Evolutionary conservation across 2,888 invertebrate species (phyloP), one percentile per base, ranked within the genome.

Genomic region (Lasioglossum morio): DNA sequence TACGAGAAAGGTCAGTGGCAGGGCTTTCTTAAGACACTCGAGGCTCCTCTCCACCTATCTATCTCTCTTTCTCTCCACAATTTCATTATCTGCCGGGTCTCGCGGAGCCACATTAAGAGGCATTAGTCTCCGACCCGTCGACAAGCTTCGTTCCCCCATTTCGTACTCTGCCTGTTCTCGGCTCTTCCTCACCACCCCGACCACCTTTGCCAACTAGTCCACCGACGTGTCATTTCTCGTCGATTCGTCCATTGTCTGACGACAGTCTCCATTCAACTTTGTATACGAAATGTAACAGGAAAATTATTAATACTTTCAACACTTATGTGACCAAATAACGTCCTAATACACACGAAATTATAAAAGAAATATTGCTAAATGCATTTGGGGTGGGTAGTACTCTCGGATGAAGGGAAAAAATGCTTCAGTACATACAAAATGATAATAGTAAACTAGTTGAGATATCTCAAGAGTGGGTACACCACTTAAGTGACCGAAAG

Each of bases 1-100:
- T 98, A 98, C 95, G 99, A 99, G 96, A 99, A 99, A 98, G 98
- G 99, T 99, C 96, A 96, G 96, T 95, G 94, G 94, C 95, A 94
- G 94, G 94, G 94, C 94, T 95, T 94, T 94, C 94, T 95, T 94
- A 94, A 94, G 94, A 94, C 94, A 93, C 94, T 94, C 92, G 94
- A 94, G 93, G 94, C 93, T 94, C 94, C 94, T 94, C 94, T 19
- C 66, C 1, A 30, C 12, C 37, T 37, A 34, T 94, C 94, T 94
- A 94, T 94, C 94, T 37, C 69, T 37, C 69, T 37, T 19, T 37
- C 69, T 94, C 95, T 94, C 94, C 95, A 94, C 95, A 94, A 95
- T 95, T 95, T 95, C 92, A 94, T 95, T 94, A 95, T 95, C 93
- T 94, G 93, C 92, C 94, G 94, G 90, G 94, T 94, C 91, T 94